Conservation (phyloP, 2,888 invertebrate species). For the Coleophora flavipennella region DNA sequence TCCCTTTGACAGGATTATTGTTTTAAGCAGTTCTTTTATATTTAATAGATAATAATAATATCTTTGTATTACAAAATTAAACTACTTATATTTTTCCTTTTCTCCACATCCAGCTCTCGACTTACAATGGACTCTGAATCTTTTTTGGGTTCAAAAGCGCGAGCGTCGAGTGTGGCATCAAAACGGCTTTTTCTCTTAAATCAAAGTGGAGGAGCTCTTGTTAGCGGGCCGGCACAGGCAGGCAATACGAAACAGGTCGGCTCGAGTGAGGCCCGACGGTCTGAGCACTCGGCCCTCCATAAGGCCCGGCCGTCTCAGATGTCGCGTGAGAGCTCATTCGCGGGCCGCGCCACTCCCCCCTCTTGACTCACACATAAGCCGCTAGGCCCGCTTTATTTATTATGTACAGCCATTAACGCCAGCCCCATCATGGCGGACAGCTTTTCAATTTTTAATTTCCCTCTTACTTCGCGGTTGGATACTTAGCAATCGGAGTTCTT, state of each 20-base stretch:
- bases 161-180: slow-evolving; percentile 42
- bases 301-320: slow-evolving; percentile 67
- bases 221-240: slow-evolving; percentile 35
- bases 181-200: slow-evolving; percentile 65
- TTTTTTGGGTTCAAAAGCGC: slow-evolving; percentile 22
- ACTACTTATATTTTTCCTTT: too few relatives aligned
- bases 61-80: too few relatives aligned
- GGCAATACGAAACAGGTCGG: slow-evolving; percentile 70
- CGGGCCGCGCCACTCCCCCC: slow-evolving; percentile 67
- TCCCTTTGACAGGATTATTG: too few relatives aligned
- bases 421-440: slow-evolving; percentile 65
- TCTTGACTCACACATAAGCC: slow-evolving; percentile 69
- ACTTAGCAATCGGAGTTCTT: slow-evolving; percentile 57
- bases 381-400: slow-evolving; percentile 68
- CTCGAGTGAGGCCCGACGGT: slow-evolving; percentile 34
- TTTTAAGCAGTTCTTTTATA: too few relatives aligned
- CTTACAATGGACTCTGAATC: slow-evolving; percentile 21
- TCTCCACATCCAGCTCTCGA: too few relatives aligned
- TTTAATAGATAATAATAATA: too few relatives aligned
- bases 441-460: slow-evolving; percentile 71
- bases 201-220: slow-evolving; percentile 66
- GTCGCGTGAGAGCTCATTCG: slow-evolving; percentile 69
- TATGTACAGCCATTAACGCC: slow-evolving; percentile 71
- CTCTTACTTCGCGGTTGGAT: slow-evolving; percentile 44
- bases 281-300: slow-evolving; percentile 43